Conservation (phyloP, 2,888 invertebrate species). For the Gryllus longicercus region DNA sequence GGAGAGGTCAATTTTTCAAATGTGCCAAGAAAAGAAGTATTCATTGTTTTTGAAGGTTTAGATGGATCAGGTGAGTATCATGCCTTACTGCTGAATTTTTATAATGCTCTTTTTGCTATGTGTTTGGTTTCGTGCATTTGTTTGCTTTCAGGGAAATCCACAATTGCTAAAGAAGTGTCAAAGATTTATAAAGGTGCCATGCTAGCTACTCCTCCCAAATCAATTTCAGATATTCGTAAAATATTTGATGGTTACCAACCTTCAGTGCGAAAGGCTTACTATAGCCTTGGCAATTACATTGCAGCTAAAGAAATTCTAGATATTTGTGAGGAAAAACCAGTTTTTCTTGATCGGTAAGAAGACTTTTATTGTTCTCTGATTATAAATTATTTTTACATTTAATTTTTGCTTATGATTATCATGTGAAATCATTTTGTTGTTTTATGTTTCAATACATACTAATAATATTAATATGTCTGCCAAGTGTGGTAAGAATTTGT, state of each 20-base stretch:
- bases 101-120: too few species aligned
- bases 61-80: constrained; percentile 48
- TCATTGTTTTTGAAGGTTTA: constrained; percentile 51
- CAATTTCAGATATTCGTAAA: constrained; percentile 44
- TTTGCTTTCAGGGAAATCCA: constrained; percentile 47
- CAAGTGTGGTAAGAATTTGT: too few species aligned
- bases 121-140: not conserved
- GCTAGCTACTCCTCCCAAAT: constrained; percentile 47
- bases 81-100: not conserved
- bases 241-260: constrained; percentile 45
- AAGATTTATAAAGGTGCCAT: constrained; percentile 43
- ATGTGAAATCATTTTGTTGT: too few species aligned
- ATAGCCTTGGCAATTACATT: constrained; percentile 51
- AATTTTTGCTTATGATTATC: too few species aligned
- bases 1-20: constrained; percentile 28
- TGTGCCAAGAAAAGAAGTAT: constrained; percentile 43
- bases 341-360: constrained; percentile 49
- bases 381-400: too few species aligned
- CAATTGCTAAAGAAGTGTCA: constrained; percentile 44
- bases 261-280: constrained; percentile 47
- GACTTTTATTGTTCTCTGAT: too few species aligned
- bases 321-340: constrained; percentile 43
- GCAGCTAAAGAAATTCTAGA: constrained; percentile 46
- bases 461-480: too few species aligned
- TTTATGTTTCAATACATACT: too few species aligned